A percentile compares a stretch with the other conserved stretches of the same genome.
phyloP scores from a whole-genome alignment of 2,888 invertebrate species.

The Nebria salina region DNA sequence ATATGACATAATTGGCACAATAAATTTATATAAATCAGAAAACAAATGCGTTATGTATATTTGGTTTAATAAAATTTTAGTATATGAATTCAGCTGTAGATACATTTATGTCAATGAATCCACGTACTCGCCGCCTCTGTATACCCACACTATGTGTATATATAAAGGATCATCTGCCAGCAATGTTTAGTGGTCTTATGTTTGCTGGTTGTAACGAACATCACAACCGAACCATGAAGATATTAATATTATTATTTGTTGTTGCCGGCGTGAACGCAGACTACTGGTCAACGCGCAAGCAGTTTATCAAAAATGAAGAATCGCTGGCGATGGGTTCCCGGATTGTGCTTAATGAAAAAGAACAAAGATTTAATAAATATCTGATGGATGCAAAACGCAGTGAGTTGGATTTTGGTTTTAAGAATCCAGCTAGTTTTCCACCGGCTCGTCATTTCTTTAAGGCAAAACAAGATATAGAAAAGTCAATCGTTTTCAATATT shows the following conservation, averaged over 20 bases:
- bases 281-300: neutral
- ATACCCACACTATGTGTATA: neutral
- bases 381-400: slow-evolving; percentile 47
- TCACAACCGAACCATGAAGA: neutral
- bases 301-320: slow-evolving; percentile 15
- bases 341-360: slow-evolving; percentile 41
- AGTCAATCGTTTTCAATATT: slow-evolving; percentile 72
- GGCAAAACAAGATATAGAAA: slow-evolving; percentile 67
- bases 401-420: slow-evolving; percentile 45
- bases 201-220: neutral
- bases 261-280: neutral
- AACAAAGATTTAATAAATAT: slow-evolving; percentile 48
- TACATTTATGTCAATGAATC: too few species aligned
- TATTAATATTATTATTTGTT: neutral
- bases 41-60: too few species aligned
- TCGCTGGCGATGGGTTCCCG: neutral
- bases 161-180: slow-evolving; percentile 10
- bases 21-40: too few species aligned
- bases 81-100: too few species aligned
- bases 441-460: slow-evolving; percentile 72
- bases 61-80: too few species aligned
- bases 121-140: too few species aligned
- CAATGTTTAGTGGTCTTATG: neutral
- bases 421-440: slow-evolving; percentile 60
- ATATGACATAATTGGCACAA: too few species aligned